A percentile compares a stretch with the other conserved stretches of the same genome.
phyloP scores from a whole-genome alignment of 2,888 invertebrate species.

The Drosophila multiciliata region DNA sequence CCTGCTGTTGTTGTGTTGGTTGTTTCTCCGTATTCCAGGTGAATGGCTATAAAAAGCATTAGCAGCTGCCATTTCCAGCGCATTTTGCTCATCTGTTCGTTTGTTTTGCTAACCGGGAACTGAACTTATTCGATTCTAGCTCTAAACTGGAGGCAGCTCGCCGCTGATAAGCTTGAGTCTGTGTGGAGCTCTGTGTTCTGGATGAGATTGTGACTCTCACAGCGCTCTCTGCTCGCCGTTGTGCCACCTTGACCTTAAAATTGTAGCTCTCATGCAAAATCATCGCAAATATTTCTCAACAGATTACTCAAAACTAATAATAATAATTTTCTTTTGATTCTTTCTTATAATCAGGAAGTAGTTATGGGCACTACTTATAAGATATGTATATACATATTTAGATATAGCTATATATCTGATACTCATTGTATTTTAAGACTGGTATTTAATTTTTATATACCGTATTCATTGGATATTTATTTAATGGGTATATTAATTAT shows the following conservation, averaged over 20 bases:
- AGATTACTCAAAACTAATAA: constrained; percentile 29
- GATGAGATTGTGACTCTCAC: constrained; percentile 10
- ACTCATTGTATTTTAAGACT: not conserved
- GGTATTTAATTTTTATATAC: too few relatives aligned
- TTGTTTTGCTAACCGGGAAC: constrained; percentile 54
- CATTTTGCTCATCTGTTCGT: constrained; percentile 52
- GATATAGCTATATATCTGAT: not conserved
- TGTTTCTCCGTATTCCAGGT: constrained; percentile 5
- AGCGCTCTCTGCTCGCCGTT: not conserved
- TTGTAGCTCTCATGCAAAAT: constrained; percentile 3
- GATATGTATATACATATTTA: not conserved
- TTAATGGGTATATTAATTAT: not conserved
- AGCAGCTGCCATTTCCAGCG: constrained; percentile 40
- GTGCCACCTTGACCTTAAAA: constrained; percentile 67
- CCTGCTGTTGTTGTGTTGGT: constrained; percentile 1
- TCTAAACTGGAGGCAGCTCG: constrained; percentile 8
- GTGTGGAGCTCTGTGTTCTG: constrained; percentile 13
- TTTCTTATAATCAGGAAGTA: not conserved
- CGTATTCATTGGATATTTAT: not conserved
- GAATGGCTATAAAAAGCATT: constrained; percentile 26
- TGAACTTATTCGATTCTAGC: constrained; percentile 40
- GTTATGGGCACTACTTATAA: not conserved
- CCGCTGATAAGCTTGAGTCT: constrained; percentile 57
- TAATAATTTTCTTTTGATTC: not conserved
- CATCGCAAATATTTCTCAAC: constrained; percentile 6